These are phyloP conservation scores for Datnioides undecimradiatus DNA, from an alignment of 2,113 vertebrate species.

Conservation along the genomic window DNA sequence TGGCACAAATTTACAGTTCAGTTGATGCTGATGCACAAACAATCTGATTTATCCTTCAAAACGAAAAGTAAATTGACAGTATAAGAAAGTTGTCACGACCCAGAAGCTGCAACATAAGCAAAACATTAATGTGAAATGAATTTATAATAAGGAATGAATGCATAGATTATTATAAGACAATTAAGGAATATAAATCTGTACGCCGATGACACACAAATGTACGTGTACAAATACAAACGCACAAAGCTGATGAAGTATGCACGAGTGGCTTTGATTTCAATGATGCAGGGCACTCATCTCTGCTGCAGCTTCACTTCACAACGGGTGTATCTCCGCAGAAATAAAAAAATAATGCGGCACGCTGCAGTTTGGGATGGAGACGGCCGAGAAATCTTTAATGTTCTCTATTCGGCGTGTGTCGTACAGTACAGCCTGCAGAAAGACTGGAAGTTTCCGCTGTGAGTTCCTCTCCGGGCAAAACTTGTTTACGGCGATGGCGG, in stretches of 20 bases:
- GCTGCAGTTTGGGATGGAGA: neutral
- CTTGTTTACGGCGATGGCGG: constrained; percentile 15
- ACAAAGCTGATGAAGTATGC: neutral
- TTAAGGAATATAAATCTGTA: neutral
- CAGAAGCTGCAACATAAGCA: neutral
- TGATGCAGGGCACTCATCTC: neutral
- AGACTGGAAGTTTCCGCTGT: constrained; percentile 18
- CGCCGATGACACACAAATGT: neutral
- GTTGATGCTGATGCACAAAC: too few relatives aligned
- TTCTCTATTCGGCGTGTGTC: neutral
- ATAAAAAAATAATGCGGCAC: neutral
- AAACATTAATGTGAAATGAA: neutral
- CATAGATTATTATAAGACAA: neutral
- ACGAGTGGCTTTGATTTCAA: neutral
- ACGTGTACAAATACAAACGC: neutral
- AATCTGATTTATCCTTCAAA: too few relatives aligned
- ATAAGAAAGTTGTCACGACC: neutral
- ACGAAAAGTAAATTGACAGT: neutral
- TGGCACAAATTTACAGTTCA: too few relatives aligned
- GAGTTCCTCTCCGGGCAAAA: constrained; percentile 17
- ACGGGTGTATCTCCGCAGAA: neutral
- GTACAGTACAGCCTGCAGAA: constrained; percentile 18
- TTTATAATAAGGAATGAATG: too few relatives aligned
- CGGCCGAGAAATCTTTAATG: neutral
- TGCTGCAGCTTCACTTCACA: neutral